Evolutionary conservation across 1,140 invertebrate genomes (phyloP).

Genomic region (Zaprionus kolodkinae): DNA sequence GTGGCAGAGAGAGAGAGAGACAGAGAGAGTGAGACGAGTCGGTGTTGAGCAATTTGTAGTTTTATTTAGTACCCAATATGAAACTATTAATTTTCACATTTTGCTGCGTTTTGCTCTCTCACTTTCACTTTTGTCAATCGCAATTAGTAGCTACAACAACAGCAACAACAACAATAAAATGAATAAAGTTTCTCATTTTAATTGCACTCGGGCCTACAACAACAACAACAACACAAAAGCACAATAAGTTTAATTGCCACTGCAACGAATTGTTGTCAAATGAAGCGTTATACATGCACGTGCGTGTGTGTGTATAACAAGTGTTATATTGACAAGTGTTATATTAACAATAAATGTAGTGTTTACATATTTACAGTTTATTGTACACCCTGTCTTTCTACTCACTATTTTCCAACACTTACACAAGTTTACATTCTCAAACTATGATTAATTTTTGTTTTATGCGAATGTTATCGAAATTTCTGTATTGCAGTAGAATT

Average conservation of each 20-base stretch:
- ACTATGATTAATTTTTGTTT: too few relatives aligned
- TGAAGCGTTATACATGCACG: constrained; percentile 26
- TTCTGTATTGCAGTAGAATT: background rate
- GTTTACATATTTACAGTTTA: background rate
- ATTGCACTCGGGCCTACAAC: constrained; percentile 41
- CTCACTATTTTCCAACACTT: too few relatives aligned
- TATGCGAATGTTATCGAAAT: too few relatives aligned
- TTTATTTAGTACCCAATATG: constrained; percentile 39
- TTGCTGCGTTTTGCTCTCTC: constrained; percentile 30
- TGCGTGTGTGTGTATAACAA: constrained; percentile 1
- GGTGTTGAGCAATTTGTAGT: constrained; percentile 23
- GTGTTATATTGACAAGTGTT: background rate
- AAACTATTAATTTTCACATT: constrained; percentile 53
- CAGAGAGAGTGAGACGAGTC: background rate
- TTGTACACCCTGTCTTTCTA: background rate
- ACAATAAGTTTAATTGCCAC: constrained; percentile 52
- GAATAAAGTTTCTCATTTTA: constrained; percentile 69
- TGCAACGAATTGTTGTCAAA: constrained; percentile 21
- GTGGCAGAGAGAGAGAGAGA: background rate
- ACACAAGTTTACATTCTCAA: too few relatives aligned
- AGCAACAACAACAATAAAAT: constrained; percentile 13
- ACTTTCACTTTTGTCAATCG: constrained; percentile 70
- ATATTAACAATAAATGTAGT: background rate
- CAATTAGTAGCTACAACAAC: constrained; percentile 43
- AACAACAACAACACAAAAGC: constrained; percentile 30